Base-by-base conservation (phyloP, 64 coral and sea anemone species). In the Orbicella faveolata region DNA sequence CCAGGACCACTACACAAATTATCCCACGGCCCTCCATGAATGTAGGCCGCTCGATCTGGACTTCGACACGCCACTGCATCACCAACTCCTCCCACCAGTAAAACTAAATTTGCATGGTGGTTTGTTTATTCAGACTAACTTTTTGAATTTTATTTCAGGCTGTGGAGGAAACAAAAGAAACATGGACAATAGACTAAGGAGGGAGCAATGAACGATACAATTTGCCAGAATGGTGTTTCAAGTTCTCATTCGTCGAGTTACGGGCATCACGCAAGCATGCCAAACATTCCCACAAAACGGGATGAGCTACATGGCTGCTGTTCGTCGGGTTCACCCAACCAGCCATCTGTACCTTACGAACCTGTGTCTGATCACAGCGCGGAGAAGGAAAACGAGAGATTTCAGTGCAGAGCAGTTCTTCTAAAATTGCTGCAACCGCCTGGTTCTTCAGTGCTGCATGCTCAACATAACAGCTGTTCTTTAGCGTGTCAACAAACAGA, bases 391-490 rank as follows among this genome's bases (percentile, higher is more conserved):
- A 18, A 23, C 14, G 63, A 66, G 30, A 66, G 18, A 8, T 44
- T 41, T 84, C 61, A 84, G 4, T 68, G 63, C 64, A 64, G 81
- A 67, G 81, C 63, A 23, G 81, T 84, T 26, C 81, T 84, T 84
- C 36, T 84, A 17, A 84, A 68, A 44, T 14, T 84, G 18, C 34
- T 84, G 6, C 81, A 84, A 44, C 62, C 81, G 21, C 62, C 81
- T 3, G 19, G 34, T 21, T 21, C 21, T 5, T 37, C 33, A 44
- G 7, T 84, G 36, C 19, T 25, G 23, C 67, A 9, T 33, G 67
- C 25, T 26, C 67, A 70, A n/a, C 20, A 25, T 18, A 35, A 2
- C 63, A 63, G 36, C 36, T 68, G 57, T 48, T 3, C 34, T 65
- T 67, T 67, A 18, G 34, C 81, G 16, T 23, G 68, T 36, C 62